Evolutionary conservation across 2,888 invertebrate genomes (phyloP).

Genomic region (Bursaphelenchus okinawaensis): DNA sequence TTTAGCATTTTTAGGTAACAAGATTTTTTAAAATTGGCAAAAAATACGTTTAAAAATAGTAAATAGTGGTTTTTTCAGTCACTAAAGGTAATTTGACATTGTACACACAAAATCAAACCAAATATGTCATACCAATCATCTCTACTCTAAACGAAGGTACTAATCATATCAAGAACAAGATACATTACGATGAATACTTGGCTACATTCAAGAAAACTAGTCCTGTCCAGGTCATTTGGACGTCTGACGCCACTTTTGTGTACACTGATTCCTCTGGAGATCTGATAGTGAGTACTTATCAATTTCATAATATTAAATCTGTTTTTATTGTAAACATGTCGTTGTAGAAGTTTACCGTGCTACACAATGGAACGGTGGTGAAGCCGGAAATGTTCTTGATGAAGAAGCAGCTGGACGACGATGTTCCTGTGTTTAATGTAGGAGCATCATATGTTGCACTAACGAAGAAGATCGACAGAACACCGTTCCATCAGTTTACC

Average conservation of each 20-base stretch:
- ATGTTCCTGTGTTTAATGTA: neutral
- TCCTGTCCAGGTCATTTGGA: neutral
- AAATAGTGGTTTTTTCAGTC: too few relatives aligned
- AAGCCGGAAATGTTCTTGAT: neutral
- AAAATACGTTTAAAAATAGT: too few relatives aligned
- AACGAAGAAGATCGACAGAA: neutral
- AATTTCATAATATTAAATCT: neutral
- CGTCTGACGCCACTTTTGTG: neutral
- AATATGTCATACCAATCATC: too few relatives aligned
- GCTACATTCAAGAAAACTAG: neutral
- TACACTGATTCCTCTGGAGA: neutral
- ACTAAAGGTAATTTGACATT: too few relatives aligned
- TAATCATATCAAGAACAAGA: neutral
- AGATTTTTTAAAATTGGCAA: too few relatives aligned
- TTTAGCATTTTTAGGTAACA: neutral
- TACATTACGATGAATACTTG: neutral
- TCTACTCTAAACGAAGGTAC: neutral
- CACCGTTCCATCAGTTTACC: neutral
- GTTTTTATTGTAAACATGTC: too few relatives aligned
- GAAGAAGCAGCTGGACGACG: neutral
- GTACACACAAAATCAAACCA: too few relatives aligned
- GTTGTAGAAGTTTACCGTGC: neutral
- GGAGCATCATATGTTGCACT: neutral
- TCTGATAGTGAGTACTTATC: neutral
- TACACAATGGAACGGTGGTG: neutral